Percentiles rank a stretch among this genome's conserved stretches.
Evolutionary conservation across 2,888 invertebrate genomes (phyloP).

Genomic region (Rhopalosiphum nymphaeae): DNA sequence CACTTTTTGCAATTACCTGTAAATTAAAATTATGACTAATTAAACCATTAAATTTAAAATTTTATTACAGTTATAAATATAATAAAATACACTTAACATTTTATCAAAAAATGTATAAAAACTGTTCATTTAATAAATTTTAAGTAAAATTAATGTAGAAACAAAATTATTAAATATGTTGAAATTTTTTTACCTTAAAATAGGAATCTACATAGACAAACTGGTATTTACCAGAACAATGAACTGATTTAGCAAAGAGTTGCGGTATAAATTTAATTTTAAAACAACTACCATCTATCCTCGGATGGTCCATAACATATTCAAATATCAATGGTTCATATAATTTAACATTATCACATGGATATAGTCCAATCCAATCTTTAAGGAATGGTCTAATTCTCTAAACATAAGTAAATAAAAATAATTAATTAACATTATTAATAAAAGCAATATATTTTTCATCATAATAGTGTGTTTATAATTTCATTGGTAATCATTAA

Average conservation of each 20-base stretch:
- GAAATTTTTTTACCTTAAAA: constrained; percentile 42
- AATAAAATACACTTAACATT: background rate
- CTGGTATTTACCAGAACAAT: constrained; percentile 60
- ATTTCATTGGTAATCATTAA: background rate
- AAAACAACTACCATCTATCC: constrained; percentile 24
- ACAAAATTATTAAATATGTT: background rate
- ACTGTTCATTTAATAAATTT: background rate
- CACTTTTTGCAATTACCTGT: constrained; percentile 45
- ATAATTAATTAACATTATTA: background rate
- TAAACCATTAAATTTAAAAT: background rate
- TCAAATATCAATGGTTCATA: constrained; percentile 59
- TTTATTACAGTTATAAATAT: background rate
- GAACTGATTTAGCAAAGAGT: constrained; percentile 57
- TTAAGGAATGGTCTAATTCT: constrained; percentile 49
- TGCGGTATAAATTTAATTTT: constrained; percentile 48
- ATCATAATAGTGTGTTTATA: background rate
- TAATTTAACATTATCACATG: constrained; percentile 34
- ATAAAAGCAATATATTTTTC: background rate
- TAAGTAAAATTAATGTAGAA: background rate
- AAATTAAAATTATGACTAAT: constrained; percentile 15
- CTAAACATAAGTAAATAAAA: constrained; percentile 17
- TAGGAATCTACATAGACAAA: constrained; percentile 57
- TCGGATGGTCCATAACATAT: constrained; percentile 56
- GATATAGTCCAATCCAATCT: constrained; percentile 62
- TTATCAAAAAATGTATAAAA: background rate